Conservation (phyloP, 1,140 invertebrate genomes). For the Papilio xuthus region DNA sequence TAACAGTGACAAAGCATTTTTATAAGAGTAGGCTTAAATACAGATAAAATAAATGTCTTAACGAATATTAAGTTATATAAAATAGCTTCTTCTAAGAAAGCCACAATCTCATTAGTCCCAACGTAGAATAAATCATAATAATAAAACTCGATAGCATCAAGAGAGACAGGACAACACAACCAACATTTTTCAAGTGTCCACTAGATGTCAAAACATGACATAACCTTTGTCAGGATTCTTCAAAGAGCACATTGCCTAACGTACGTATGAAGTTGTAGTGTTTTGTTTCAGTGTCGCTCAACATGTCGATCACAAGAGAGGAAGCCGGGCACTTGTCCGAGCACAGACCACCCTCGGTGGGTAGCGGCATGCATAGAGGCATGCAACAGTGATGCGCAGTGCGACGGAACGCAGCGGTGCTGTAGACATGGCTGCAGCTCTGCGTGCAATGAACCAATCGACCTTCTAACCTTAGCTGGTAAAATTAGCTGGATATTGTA, state of each 20-base stretch:
- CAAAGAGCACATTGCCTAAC: not conserved
- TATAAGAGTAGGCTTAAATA: no score
- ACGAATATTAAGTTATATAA: no score
- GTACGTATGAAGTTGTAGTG: not conserved
- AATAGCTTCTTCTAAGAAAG: no score
- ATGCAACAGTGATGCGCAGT: constrained; percentile 84
- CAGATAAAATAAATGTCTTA: no score
- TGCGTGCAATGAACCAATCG: constrained; percentile 83
- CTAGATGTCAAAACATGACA: not conserved
- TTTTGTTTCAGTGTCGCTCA: constrained; percentile 61
- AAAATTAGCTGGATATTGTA: constrained; percentile 33
- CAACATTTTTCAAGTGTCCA: not conserved
- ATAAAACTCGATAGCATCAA: no score
- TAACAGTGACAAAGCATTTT: no score
- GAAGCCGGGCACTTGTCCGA: constrained; percentile 75
- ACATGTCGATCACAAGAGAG: constrained; percentile 63
- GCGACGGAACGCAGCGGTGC: constrained; percentile 84
- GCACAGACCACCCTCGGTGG: constrained; percentile 75
- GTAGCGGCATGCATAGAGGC: constrained; percentile 83
- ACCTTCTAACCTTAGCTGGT: constrained; percentile 79
- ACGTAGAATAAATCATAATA: no score
- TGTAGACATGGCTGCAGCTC: constrained; percentile 85
- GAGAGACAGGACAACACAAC: not conserved
- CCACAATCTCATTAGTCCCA: no score
- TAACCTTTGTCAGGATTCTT: not conserved